These are phyloP conservation scores for Planiliza haematocheilus DNA, from an alignment of 2,113 vertebrate species.

Conservation along the genomic window DNA sequence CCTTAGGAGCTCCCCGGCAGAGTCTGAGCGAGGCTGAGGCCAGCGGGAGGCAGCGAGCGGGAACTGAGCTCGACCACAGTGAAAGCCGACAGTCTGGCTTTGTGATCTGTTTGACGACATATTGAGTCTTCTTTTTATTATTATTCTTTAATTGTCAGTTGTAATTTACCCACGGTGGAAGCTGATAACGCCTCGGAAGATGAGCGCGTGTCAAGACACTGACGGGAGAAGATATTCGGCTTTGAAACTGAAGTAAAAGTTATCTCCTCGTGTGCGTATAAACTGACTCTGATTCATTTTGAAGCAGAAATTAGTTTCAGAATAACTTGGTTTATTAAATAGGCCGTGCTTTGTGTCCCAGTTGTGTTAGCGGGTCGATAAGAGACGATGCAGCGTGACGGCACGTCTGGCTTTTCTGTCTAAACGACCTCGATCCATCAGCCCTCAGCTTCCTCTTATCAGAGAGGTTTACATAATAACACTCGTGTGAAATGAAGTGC, in stretches of 20 bases:
- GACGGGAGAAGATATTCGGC: neutral
- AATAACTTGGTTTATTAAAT: constrained; percentile 34
- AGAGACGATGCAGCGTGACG: constrained; percentile 32
- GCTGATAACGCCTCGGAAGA: constrained; percentile 15
- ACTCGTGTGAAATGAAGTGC: constrained; percentile 24
- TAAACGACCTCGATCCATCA: constrained; percentile 62
- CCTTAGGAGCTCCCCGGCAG: constrained; percentile 19
- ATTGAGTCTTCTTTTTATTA: constrained; percentile 9
- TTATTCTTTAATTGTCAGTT: constrained; percentile 30
- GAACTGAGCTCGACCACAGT: constrained; percentile 40
- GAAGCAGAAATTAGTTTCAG: constrained; percentile 5
- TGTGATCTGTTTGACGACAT: constrained; percentile 43
- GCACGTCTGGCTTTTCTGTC: constrained; percentile 41
- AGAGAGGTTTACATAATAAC: constrained; percentile 38
- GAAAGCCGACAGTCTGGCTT: constrained; percentile 42
- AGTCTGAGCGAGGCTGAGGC: constrained; percentile 30
- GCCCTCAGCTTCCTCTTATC: constrained; percentile 32
- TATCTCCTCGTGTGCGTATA: neutral
- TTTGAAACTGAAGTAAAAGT: neutral
- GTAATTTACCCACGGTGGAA: constrained; percentile 17
- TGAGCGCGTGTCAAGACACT: neutral
- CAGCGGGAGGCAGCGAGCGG: constrained; percentile 26
- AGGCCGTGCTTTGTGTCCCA: constrained; percentile 14
- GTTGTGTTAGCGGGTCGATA: constrained; percentile 17
- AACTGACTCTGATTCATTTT: too few species aligned